Evolutionary conservation across 2,797 vertebrate genomes (phyloP).

Genomic region (Calcarius lapponicus): DNA sequence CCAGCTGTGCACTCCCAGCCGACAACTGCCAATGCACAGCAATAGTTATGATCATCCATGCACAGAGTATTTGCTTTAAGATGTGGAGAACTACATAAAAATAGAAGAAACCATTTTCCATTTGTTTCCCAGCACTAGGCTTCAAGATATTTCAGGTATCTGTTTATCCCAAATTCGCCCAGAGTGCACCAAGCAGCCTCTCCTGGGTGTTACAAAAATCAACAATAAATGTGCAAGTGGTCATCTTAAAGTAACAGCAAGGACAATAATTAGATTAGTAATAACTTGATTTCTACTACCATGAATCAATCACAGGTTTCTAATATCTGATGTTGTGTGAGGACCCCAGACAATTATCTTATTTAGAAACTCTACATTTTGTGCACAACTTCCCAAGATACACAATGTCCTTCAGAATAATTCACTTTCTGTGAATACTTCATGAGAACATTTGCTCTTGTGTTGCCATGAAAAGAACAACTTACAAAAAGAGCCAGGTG

Average conservation of each 20-base stretch:
- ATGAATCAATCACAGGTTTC: slow-evolving; percentile 5
- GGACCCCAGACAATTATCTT: neutral
- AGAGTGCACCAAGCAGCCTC: neutral
- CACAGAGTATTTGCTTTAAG: neutral
- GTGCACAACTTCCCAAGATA: neutral
- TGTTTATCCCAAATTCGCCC: neutral
- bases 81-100: neutral
- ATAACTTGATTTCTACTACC: slow-evolving; percentile 1
- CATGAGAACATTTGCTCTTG: neutral
- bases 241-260: slow-evolving; percentile 2
- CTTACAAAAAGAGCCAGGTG: neutral
- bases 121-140: neutral
- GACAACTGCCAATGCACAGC: neutral
- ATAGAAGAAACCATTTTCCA: neutral
- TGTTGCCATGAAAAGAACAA: neutral
- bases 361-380: neutral
- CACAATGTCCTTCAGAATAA: neutral
- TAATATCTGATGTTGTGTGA: neutral
- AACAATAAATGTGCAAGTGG: neutral
- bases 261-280: slow-evolving; percentile 1
- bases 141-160: neutral
- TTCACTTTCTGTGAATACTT: neutral
- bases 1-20: neutral
- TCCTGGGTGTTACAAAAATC: neutral
- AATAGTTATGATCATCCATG: neutral